Percentiles rank a stretch among this genome's conserved stretches.
Conservation (phyloP, 2,797 vertebrate genomes). For the Tinamus major region DNA sequence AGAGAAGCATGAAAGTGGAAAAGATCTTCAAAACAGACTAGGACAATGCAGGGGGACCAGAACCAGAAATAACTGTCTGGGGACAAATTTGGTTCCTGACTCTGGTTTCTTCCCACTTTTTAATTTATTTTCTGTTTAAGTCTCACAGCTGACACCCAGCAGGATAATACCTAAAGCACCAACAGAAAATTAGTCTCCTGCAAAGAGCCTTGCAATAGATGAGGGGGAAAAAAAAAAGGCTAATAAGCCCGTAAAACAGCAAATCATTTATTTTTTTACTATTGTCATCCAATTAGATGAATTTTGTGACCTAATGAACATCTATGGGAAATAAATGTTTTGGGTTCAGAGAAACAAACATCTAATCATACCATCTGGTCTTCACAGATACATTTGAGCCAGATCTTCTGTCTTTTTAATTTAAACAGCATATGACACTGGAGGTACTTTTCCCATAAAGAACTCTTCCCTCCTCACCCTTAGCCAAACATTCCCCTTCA, state of each 20-base stretch:
- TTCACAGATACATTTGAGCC: slow-evolving; percentile 17
- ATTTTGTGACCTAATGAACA: slow-evolving; percentile 17
- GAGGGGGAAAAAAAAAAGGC: neutral
- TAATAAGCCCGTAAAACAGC: slow-evolving; percentile 6
- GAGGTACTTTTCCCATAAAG: neutral
- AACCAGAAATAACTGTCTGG: neutral
- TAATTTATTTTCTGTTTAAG: neutral
- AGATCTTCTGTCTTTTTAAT: slow-evolving; percentile 30
- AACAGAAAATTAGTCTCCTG: neutral
- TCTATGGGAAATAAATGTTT: slow-evolving; percentile 28
- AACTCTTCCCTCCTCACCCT: neutral
- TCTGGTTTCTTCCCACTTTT: neutral
- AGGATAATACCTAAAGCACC: neutral
- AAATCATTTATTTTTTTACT: neutral
- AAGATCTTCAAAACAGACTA: neutral
- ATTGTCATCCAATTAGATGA: neutral
- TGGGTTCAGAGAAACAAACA: slow-evolving; percentile 47
- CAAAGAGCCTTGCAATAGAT: neutral
- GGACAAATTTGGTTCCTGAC: neutral
- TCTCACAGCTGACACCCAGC: neutral
- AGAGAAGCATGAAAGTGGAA: neutral
- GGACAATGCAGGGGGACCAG: neutral
- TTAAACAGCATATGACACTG: slow-evolving; percentile 5
- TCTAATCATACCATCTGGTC: slow-evolving; percentile 45
- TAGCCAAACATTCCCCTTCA: neutral